Percentiles rank a stretch among this genome's conserved stretches.
phyloP scores from a whole-genome alignment of 1,140 invertebrate species.

The Ladona fulva region DNA sequence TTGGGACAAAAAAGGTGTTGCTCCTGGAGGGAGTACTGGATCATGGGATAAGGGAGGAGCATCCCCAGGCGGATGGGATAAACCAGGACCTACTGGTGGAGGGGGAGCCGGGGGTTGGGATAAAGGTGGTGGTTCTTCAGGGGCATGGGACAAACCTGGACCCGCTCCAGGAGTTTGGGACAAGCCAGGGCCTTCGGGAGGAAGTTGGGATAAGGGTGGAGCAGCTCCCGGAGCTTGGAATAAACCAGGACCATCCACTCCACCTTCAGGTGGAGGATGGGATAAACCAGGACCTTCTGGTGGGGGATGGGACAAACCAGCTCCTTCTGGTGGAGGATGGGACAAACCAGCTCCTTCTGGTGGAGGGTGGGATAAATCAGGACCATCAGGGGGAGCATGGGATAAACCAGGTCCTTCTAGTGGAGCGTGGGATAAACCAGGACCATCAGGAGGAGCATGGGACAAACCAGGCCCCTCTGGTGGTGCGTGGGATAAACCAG shows the following conservation, averaged over 20 bases:
- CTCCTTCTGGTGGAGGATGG: not conserved
- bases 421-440: not conserved
- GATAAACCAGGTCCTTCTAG: not conserved
- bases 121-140: not conserved
- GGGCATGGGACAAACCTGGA: not conserved
- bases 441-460: too few species aligned
- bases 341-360: not conserved
- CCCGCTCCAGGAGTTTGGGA: not conserved
- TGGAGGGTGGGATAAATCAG: not conserved
- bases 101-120: not conserved
- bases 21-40: not conserved
- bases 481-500: too few species aligned
- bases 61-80: not conserved
- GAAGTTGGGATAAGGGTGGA: not conserved
- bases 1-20: not conserved
- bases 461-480: too few species aligned
- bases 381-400: not conserved
- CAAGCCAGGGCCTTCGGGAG: not conserved
- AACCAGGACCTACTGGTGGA: not conserved
- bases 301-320: not conserved
- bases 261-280: not conserved
- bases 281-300: not conserved
- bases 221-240: not conserved
- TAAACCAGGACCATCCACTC: not conserved
- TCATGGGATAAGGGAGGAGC: not conserved